Percentiles rank a stretch among this genome's conserved stretches.
These are phyloP conservation scores for Halocynthia aurantium DNA, from an alignment of 23 tunicate species.

Conservation along the genomic window DNA sequence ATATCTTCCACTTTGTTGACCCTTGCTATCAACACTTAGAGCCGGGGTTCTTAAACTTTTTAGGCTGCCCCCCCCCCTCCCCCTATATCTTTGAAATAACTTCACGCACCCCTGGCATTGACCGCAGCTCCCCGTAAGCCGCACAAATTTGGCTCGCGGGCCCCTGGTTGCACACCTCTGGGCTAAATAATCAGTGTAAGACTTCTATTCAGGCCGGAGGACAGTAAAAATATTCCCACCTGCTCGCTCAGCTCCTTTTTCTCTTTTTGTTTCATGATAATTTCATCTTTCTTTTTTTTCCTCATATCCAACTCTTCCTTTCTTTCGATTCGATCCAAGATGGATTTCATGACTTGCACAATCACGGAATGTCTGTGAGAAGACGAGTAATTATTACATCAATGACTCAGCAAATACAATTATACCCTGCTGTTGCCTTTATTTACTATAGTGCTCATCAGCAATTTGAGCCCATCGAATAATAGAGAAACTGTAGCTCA, in stretches of 20 bases:
- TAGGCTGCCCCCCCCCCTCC: background rate
- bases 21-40: background rate
- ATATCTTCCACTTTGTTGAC: too few species aligned
- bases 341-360: constrained; percentile 68
- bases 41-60: background rate
- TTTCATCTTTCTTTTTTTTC: constrained; percentile 63
- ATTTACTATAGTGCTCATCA: too few species aligned
- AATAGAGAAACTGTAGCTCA: background rate
- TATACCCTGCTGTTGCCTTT: background rate
- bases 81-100: background rate
- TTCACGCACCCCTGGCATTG: background rate
- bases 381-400: background rate
- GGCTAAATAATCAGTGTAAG: too few species aligned
- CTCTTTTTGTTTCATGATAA: constrained; percentile 48
- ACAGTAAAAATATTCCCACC: constrained; percentile 19
- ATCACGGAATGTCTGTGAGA: constrained; percentile 43
- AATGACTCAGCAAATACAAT: background rate
- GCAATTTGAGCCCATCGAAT: background rate
- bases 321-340: constrained; percentile 74
- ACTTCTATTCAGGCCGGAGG: constrained; percentile 3
- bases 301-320: constrained; percentile 77
- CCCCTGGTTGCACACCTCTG: too few species aligned
- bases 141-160: too few species aligned
- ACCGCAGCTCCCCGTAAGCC: background rate
- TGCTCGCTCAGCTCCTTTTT: constrained; percentile 53